These are phyloP conservation scores for Limnothrissa miodon DNA, from an alignment of 2,113 vertebrate species.

Conservation along the genomic window DNA sequence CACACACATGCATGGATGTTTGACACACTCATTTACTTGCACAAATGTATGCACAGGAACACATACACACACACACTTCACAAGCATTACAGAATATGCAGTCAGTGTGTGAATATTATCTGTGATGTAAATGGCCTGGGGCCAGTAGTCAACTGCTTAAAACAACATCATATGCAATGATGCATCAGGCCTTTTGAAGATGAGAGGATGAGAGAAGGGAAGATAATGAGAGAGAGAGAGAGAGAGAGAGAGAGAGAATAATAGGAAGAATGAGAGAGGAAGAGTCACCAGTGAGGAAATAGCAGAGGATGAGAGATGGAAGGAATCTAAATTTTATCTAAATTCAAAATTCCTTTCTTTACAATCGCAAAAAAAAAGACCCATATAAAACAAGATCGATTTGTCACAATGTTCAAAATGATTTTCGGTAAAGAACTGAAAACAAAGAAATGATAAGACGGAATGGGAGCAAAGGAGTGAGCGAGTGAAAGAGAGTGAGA, in stretches of 20 bases:
- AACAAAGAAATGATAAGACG: neutral
- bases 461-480: conserved; percentile 6
- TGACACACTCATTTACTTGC: neutral
- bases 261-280: neutral
- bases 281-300: neutral
- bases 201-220: neutral
- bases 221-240: neutral
- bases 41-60: neutral
- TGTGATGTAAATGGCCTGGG: conserved; percentile 9
- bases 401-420: no score
- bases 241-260: neutral
- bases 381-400: no score
- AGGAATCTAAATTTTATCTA: neutral
- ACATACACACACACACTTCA: conserved; percentile 4
- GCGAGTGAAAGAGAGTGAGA: neutral
- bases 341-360: no score
- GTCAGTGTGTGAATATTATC: conserved; percentile 7
- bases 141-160: conserved; percentile 7
- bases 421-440: no score
- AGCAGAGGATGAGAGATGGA: neutral
- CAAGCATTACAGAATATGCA: neutral
- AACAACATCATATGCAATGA: conserved; percentile 21
- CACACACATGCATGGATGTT: neutral
- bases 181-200: conserved; percentile 11
- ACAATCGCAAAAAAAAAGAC: no score